phyloP scores from a whole-genome alignment of 1,140 invertebrate genomes.

The Drepana arcuata region DNA sequence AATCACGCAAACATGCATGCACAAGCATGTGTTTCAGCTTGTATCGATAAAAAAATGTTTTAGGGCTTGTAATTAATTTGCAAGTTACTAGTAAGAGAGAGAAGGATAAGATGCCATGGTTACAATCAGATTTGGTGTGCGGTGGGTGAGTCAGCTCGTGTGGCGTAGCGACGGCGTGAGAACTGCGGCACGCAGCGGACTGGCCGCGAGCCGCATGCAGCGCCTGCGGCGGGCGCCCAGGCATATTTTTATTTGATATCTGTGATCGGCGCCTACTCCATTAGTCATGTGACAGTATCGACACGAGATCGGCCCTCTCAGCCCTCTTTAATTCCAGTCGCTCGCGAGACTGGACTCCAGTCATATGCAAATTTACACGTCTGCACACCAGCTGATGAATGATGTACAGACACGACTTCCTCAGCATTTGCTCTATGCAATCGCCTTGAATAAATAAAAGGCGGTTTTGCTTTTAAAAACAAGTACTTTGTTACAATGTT shows the following conservation, averaged over 20 bases:
- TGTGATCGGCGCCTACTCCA: conserved; percentile 62
- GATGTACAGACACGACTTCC: conserved; percentile 35
- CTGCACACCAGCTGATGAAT: conserved; percentile 50
- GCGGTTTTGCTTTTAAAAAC: too few relatives aligned
- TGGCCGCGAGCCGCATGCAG: conserved; percentile 4
- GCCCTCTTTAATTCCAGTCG: conserved; percentile 54
- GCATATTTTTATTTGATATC: conserved; percentile 66
- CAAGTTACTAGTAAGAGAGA: too few relatives aligned
- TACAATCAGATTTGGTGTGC: conserved; percentile 2
- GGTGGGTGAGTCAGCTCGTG: too few relatives aligned
- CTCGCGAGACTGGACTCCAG: conserved; percentile 31
- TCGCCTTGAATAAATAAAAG: too few relatives aligned
- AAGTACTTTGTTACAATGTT: too few relatives aligned
- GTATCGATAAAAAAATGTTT: too few relatives aligned
- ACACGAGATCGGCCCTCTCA: conserved; percentile 53
- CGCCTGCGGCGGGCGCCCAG: conserved; percentile 24
- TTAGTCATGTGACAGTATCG: conserved; percentile 69
- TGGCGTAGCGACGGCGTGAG: neutral
- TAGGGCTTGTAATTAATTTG: too few relatives aligned
- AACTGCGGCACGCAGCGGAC: too few relatives aligned
- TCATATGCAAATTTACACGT: conserved; percentile 55
- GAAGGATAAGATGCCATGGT: too few relatives aligned
- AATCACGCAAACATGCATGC: too few relatives aligned
- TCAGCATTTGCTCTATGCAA: too few relatives aligned
- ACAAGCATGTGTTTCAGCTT: too few relatives aligned